A percentile compares a stretch with the other conserved stretches of the same genome.
Conservation (phyloP, 1,140 invertebrate genomes). For the Myzus persicae region DNA sequence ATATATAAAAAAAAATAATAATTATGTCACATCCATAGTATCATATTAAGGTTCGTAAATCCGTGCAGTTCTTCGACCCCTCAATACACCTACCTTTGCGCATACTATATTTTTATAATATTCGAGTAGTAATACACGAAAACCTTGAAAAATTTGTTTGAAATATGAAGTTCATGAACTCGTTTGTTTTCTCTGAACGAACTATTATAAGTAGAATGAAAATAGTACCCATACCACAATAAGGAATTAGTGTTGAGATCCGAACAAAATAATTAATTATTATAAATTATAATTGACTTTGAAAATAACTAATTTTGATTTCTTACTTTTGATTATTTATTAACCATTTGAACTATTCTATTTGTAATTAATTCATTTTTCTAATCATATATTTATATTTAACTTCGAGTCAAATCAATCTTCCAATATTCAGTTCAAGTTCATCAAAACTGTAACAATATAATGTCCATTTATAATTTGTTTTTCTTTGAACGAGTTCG, state of each 20-base stretch:
- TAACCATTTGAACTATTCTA: not conserved
- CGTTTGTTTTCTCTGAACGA: not conserved
- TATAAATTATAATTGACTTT: no score
- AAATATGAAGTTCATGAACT: not conserved
- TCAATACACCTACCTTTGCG: not conserved
- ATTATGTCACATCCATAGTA: not conserved
- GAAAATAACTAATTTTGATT: no score
- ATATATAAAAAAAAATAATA: not conserved
- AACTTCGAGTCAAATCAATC: not conserved
- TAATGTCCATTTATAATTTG: not conserved
- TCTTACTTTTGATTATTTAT: not conserved
- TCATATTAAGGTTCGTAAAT: not conserved
- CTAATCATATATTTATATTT: not conserved
- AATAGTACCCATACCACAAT: not conserved
- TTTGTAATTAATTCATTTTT: not conserved
- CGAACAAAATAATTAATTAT: no score
- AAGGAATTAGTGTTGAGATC: no score
- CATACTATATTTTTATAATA: not conserved
- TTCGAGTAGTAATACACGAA: not conserved
- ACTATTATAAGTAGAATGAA: not conserved
- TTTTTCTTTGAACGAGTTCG: not conserved
- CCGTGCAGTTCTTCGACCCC: not conserved
- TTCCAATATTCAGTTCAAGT: not conserved
- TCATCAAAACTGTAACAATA: not conserved
- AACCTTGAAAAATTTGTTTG: not conserved